Conservation (phyloP, 2,113 vertebrate species). For the Calyptomena viridis region DNA sequence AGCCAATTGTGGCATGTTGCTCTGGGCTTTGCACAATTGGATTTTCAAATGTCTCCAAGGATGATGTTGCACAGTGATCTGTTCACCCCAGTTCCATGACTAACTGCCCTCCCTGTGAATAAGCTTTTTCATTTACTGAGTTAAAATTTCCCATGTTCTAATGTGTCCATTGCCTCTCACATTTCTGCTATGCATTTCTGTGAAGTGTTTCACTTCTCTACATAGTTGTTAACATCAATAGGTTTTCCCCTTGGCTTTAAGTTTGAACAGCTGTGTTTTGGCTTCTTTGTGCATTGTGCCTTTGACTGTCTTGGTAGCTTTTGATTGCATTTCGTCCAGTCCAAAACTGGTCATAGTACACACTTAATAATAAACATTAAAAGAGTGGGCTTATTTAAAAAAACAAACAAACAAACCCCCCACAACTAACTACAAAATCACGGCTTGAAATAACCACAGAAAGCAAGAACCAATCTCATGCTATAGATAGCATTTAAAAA, state of each 20-base stretch:
- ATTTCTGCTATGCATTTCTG: neutral
- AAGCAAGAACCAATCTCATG: neutral
- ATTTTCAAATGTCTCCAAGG: neutral
- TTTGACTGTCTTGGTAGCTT: neutral
- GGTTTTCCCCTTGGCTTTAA: neutral
- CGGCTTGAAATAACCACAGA: neutral
- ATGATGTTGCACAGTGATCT: neutral
- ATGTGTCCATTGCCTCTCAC: accelerated
- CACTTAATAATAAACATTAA: neutral
- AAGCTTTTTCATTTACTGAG: neutral
- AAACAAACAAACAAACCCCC: neutral
- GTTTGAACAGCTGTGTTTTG: neutral
- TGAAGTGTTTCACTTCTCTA: accelerated
- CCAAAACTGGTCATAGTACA: accelerated
- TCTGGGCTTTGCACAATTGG: neutral
- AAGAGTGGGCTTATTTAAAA: neutral
- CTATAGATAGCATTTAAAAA: neutral
- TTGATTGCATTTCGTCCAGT: neutral
- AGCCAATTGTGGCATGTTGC: neutral
- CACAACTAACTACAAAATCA: neutral
- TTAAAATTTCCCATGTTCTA: neutral
- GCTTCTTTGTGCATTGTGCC: neutral
- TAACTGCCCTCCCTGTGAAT: neutral
- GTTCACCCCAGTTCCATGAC: neutral
- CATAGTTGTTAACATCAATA: accelerated